Evolutionary conservation across 2,888 invertebrate species (phyloP), one percentile per base, ranked within the genome.

Genomic region (Cerceris ruficornis): DNA sequence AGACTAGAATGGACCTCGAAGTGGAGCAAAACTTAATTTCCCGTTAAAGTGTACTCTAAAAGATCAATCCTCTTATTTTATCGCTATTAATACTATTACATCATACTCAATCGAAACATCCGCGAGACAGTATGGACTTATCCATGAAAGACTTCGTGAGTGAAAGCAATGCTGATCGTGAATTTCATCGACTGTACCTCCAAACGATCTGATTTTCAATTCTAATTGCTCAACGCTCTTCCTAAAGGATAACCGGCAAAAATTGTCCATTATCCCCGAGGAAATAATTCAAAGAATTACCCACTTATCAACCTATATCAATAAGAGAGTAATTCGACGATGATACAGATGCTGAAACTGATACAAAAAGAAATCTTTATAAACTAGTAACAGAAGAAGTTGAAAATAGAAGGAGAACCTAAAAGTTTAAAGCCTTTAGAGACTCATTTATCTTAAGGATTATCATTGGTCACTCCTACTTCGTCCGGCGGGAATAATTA

Each of bases 1-100:
- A 77, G 78, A 78, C 78, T 78, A 78, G 78, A 76, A 67, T 75
- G 67, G 76, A 76, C 71, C 68, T 76, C 76, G 60, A 61, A 69
- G 57, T 9, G 61, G 43, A 69, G 15, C 28, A 57, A 7, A 57
- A 39, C 28, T 11, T 41, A 15, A 9, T 59, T 58, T 42, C 14
- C 17, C 11, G 9, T 49, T 52, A 60, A 9, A 39, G 41, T 17
- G 13, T 43, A n/a, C 13, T 13, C 28, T 55, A 17, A 49, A 55
- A 50, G 9, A 49, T 54, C 43, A 39, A 64, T 59, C 57, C 28
- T 11, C 59, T 55, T 75, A 70, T 13, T 42, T 2, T 49, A 52
- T 13, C 14, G 9, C 13, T 50, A 57, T 13, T 41, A 46, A 55
- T 42, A 55, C 4, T 66, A 28, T 60, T 55, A 57, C 9, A 14